A percentile compares a stretch with the other conserved stretches of the same genome.
phyloP scores from a whole-genome alignment of 2,888 invertebrate species.

The Listrodromus nycthemerus region DNA sequence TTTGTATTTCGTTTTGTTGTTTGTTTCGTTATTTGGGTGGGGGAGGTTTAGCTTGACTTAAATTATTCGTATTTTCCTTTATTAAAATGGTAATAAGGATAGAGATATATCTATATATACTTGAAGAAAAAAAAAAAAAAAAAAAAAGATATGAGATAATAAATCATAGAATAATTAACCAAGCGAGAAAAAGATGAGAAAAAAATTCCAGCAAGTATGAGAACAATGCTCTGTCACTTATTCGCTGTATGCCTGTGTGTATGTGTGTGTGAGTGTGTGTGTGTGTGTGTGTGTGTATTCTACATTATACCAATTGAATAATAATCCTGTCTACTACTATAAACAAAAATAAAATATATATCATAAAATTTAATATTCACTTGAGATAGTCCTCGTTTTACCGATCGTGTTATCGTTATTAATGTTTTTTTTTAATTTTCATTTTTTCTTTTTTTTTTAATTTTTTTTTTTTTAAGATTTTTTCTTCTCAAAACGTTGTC shows the following conservation, averaged over 20 bases:
- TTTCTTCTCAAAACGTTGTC: slow-evolving; percentile 30
- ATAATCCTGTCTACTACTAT: slow-evolving; percentile 71
- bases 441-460: slow-evolving; percentile 13
- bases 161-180: slow-evolving; percentile 68
- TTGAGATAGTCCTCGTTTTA: slow-evolving; percentile 62
- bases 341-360: slow-evolving; percentile 72
- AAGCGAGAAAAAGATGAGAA: slow-evolving; percentile 58
- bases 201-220: slow-evolving; percentile 31
- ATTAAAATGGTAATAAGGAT: slow-evolving; percentile 65
- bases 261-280: neutral
- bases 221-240: slow-evolving; percentile 16
- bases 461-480: slow-evolving; percentile 9
- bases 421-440: slow-evolving; percentile 26
- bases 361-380: slow-evolving; percentile 72
- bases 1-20: slow-evolving; percentile 30
- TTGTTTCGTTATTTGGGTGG: slow-evolving; percentile 20
- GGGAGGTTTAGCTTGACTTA: slow-evolving; percentile 50
- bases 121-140: slow-evolving; percentile 48
- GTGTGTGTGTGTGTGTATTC: slow-evolving; percentile 23
- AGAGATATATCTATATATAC: slow-evolving; percentile 53
- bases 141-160: slow-evolving; percentile 67
- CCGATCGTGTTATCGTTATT: slow-evolving; percentile 53
- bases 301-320: slow-evolving; percentile 64
- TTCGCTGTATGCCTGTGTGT: neutral
- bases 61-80: slow-evolving; percentile 66